Evolutionary conservation across 2,888 invertebrate genomes (phyloP), one percentile per base, ranked within the genome.

Genomic region (Clusia tigrina): DNA sequence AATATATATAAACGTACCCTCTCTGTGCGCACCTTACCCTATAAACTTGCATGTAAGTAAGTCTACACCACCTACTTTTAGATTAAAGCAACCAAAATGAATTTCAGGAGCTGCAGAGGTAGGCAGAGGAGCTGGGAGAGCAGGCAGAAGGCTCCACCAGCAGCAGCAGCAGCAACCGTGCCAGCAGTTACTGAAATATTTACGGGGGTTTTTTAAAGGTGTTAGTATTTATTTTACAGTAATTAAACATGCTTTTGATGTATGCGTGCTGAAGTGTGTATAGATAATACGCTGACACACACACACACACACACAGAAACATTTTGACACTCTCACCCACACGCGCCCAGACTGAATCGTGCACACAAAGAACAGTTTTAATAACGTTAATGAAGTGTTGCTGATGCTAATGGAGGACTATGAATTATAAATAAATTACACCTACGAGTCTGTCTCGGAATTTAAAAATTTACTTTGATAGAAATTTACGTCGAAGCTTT

Each of bases 221-320:
- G 55, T 55, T 38, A 55, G 55, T 23, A 55, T 55, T 55, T 55
- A 55, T 55, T 38, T 38, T 20, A 38, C 55, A 55, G 55, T 38
- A 55, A 55, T 55, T 55, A 55, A 38, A 55, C 37, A 55, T 55
- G 55, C 55, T 15, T 55, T 55, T 55, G 42, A 55, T 55, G 55
- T 20, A 38, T 55, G 38, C 12, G 37, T 26, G 53, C 15, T n/a
- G 53, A 25, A 17, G 25, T 24, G 25, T 18, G 32, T 32, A 20
- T 26, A 26, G 18, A 32, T 32, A 12, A 9, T 5, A 9, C 12
- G 32, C 32, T 32, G 6, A 9, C 12, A 32, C 32, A 9, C 6
- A 9, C 12, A 12, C 32, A 5, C 6, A 32, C 12, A 12, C 12
- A 9, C 6, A 9, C 12, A 12, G 5, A 9, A 12, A 5, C 32